Conservation (phyloP, 2,797 vertebrate species). For the Poecilia velifera region DNA sequence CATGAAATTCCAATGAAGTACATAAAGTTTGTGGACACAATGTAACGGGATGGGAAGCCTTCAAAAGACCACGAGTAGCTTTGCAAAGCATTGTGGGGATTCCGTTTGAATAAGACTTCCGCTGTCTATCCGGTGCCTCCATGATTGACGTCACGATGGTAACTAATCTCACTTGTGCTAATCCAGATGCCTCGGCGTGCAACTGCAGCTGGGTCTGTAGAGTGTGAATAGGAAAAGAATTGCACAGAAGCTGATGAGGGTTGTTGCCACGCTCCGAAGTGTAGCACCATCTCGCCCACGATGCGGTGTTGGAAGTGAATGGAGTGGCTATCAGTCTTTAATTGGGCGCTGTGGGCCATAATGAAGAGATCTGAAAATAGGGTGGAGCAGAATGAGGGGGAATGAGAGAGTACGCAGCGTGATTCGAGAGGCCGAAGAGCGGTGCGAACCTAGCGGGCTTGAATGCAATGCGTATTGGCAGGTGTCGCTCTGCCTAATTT, state of each 20-base stretch:
- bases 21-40: background rate
- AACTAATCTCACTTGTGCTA: conserved; percentile 54
- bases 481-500: conserved; percentile 80
- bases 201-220: conserved; percentile 24
- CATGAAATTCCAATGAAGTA: background rate
- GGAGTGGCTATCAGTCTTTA: conserved; percentile 69
- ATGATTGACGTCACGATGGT: conserved; percentile 51
- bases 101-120: conserved; percentile 14
- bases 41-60: background rate
- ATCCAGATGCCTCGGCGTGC: conserved; percentile 45
- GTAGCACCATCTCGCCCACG: conserved; percentile 28
- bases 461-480: conserved; percentile 77
- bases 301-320: conserved; percentile 32
- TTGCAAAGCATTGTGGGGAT: background rate
- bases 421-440: conserved; percentile 48
- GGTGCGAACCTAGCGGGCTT: conserved; percentile 48
- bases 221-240: conserved; percentile 16
- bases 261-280: conserved; percentile 55
- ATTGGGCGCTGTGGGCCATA: conserved; percentile 70
- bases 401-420: conserved; percentile 27
- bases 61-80: background rate
- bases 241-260: conserved; percentile 56
- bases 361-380: conserved; percentile 65
- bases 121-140: conserved; percentile 38
- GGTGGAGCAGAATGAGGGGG: conserved; percentile 27